phyloP scores from a whole-genome alignment of 2,888 invertebrate genomes.

The Ptychoptera albimana region DNA sequence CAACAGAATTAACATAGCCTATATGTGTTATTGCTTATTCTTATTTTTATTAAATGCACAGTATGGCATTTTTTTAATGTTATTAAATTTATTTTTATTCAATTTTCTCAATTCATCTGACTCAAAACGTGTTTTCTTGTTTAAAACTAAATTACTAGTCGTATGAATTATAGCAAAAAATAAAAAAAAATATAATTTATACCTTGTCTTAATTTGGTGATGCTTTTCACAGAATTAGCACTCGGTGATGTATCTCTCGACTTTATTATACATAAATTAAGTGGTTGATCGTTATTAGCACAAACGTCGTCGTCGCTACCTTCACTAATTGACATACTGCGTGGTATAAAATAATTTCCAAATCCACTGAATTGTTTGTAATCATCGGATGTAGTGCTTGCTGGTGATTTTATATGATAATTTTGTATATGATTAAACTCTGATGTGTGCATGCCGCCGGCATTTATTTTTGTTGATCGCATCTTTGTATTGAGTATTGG shows the following conservation, averaged over 20 bases:
- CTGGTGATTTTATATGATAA: constrained; percentile 1
- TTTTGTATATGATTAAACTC: neutral
- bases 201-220: too few relatives aligned
- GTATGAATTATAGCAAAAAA: too few relatives aligned
- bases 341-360: constrained; percentile 9
- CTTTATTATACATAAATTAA: constrained; percentile 43
- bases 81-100: too few relatives aligned
- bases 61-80: too few relatives aligned
- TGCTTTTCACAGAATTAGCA: too few relatives aligned
- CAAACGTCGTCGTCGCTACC: constrained; percentile 30
- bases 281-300: constrained; percentile 35
- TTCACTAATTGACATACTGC: constrained; percentile 23
- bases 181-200: too few relatives aligned
- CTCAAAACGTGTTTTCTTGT: too few relatives aligned
- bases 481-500: neutral
- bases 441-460: neutral
- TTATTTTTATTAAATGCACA: too few relatives aligned
- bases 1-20: too few relatives aligned
- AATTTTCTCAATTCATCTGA: too few relatives aligned
- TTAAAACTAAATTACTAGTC: too few relatives aligned
- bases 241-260: constrained; percentile 23
- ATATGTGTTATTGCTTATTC: too few relatives aligned
- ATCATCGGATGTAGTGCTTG: constrained; percentile 1
- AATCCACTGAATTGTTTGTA: constrained; percentile 18
- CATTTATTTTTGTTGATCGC: neutral